Evolutionary conservation across 2,113 vertebrate species (phyloP).

Genomic region (Hippopotamus amphibius): DNA sequence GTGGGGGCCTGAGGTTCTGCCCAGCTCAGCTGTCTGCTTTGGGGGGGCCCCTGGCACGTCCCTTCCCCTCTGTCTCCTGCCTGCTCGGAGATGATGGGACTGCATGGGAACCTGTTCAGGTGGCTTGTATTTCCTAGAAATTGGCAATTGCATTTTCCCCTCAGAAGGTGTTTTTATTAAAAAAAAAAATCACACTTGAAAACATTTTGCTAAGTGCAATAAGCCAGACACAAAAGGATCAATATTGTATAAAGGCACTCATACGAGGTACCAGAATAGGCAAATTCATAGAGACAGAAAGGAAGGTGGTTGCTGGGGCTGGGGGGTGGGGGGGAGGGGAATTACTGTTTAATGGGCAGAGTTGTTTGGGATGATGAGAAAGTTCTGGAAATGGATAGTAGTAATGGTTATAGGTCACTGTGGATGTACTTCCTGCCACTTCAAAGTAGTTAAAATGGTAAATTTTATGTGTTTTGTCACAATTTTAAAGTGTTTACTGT

Average conservation of each 20-base stretch:
- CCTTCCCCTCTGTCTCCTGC: neutral
- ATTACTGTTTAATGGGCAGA: neutral
- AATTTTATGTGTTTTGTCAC: neutral
- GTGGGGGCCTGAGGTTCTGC: neutral
- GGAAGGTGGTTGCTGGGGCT: neutral
- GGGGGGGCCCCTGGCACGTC: neutral
- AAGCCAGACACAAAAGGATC: neutral
- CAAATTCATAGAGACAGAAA: neutral
- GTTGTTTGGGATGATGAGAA: neutral
- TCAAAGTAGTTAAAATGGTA: neutral
- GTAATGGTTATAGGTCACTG: neutral
- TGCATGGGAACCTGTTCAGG: neutral
- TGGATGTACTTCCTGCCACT: neutral
- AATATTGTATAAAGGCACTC: neutral
- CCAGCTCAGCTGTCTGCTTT: neutral
- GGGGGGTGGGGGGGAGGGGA: no score
- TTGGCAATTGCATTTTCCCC: neutral
- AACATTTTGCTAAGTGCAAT: neutral
- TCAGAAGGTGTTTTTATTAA: neutral
- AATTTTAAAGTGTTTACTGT: neutral
- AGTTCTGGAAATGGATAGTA: neutral
- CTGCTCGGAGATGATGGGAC: neutral
- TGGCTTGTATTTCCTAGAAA: neutral
- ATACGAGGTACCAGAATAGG: neutral
- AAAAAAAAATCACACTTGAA: neutral